A percentile compares a stretch with the other conserved stretches of the same genome.
Conservation (phyloP, 2,113 vertebrate species). For the Sebastes schlegelii region DNA sequence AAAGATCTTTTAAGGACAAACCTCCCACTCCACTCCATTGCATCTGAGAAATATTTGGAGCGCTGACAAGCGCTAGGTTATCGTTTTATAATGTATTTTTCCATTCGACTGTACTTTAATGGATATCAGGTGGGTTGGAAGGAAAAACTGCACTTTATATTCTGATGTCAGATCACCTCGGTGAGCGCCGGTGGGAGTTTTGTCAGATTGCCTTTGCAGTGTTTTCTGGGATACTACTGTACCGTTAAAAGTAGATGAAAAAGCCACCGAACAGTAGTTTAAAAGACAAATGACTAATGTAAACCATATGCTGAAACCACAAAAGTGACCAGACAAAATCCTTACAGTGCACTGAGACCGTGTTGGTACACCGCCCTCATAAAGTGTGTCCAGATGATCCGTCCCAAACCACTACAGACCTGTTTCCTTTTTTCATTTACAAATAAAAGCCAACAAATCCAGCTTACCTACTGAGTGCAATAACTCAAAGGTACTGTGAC, state of each 20-base stretch:
- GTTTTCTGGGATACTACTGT: not conserved
- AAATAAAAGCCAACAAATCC: not conserved
- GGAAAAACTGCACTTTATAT: slow-evolving; percentile 3
- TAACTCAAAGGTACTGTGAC: not conserved
- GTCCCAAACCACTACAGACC: not conserved
- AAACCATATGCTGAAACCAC: slow-evolving; percentile 5
- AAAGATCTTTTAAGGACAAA: slow-evolving; percentile 21
- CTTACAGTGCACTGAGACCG: not conserved
- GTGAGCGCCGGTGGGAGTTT: not conserved
- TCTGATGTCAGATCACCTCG: not conserved
- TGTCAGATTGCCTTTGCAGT: slow-evolving; percentile 10
- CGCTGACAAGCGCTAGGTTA: not conserved
- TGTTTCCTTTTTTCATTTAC: not conserved
- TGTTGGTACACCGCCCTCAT: not conserved
- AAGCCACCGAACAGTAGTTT: slow-evolving; percentile 1
- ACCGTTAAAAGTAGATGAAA: slow-evolving; percentile 21
- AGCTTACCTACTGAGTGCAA: not conserved
- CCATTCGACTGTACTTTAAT: slow-evolving; percentile 6
- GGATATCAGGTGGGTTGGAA: slow-evolving; percentile 1
- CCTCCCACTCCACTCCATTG: not conserved
- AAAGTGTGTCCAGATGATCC: not conserved
- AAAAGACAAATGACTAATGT: slow-evolving; percentile 8
- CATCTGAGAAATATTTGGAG: not conserved
- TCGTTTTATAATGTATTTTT: not conserved
- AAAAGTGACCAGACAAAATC: not conserved